A percentile compares a stretch with the other conserved stretches of the same genome.
These are phyloP conservation scores for Drosophila lacteicornis DNA, from an alignment of 1,140 invertebrate genomes.

Conservation along the genomic window DNA sequence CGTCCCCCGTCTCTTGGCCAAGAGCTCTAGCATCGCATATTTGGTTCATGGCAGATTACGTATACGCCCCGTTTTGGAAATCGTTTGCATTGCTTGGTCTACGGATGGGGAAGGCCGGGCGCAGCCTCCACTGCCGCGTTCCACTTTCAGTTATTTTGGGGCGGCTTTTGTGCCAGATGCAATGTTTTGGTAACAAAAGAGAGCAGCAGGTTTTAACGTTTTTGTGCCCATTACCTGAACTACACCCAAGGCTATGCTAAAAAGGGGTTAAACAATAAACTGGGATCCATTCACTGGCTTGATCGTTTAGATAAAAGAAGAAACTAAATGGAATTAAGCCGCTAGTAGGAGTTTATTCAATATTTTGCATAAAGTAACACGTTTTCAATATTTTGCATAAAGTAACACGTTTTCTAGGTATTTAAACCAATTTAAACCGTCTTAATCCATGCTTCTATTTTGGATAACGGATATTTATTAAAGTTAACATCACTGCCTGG, in stretches of 20 bases:
- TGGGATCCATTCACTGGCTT: constrained; percentile 8
- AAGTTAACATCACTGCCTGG: too few relatives aligned
- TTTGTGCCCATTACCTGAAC: constrained; percentile 47
- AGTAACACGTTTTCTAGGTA: neutral
- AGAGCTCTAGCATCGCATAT: constrained; percentile 60
- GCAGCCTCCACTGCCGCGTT: constrained; percentile 41
- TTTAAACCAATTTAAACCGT: neutral
- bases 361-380: neutral
- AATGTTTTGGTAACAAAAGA: constrained; percentile 67
- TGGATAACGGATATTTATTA: neutral
- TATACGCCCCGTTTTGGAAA: constrained; percentile 76
- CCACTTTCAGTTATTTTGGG: constrained; percentile 66
- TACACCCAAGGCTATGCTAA: constrained; percentile 27
- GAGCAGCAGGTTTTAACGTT: constrained; percentile 55
- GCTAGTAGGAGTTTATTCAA: constrained; percentile 18
- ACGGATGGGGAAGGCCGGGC: constrained; percentile 2
- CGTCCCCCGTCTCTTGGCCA: constrained; percentile 1
- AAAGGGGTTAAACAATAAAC: constrained; percentile 7
- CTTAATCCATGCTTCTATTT: neutral
- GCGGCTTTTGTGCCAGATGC: constrained; percentile 66
- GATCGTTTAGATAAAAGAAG: neutral
- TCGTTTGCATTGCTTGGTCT: constrained; percentile 70
- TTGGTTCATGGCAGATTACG: constrained; percentile 81
- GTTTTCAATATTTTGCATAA: neutral
- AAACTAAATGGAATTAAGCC: neutral